These are phyloP conservation scores for Elephantulus edwardii DNA, from an alignment of 2,113 vertebrate species.

Conservation along the genomic window DNA sequence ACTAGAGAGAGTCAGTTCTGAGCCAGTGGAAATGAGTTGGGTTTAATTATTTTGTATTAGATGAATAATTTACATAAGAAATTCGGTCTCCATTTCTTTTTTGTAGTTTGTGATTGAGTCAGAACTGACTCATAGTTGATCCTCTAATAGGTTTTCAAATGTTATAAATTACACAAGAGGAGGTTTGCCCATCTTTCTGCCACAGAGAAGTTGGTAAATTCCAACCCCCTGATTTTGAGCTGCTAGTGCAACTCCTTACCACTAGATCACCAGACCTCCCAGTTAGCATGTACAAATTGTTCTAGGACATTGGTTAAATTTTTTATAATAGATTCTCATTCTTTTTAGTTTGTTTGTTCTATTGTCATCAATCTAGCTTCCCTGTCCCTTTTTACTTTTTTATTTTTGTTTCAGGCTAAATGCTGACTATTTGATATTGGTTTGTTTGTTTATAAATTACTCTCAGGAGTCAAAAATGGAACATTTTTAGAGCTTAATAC, in stretches of 20 bases:
- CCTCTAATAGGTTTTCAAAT: no score
- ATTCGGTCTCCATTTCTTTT: neutral
- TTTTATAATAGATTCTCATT: neutral
- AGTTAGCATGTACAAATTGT: neutral
- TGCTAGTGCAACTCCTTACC: no score
- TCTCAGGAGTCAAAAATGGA: constrained; percentile 19
- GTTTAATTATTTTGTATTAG: no score
- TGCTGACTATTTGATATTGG: neutral
- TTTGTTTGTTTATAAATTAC: constrained; percentile 31
- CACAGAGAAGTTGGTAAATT: no score
- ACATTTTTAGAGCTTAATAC: constrained; percentile 38
- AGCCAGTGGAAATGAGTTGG: no score
- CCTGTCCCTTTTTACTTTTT: neutral
- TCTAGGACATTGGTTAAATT: neutral
- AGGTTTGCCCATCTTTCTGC: no score
- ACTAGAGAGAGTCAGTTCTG: no score
- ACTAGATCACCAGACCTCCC: no score
- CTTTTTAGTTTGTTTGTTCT: neutral
- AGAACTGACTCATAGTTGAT: no score
- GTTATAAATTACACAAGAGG: no score
- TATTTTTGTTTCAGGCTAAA: neutral
- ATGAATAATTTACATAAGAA: neutral
- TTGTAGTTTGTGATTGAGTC: no score
- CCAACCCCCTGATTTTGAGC: no score
- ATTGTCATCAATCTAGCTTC: neutral